Conservation (phyloP, 2,888 invertebrate genomes). For the Drosophila sordidula region DNA sequence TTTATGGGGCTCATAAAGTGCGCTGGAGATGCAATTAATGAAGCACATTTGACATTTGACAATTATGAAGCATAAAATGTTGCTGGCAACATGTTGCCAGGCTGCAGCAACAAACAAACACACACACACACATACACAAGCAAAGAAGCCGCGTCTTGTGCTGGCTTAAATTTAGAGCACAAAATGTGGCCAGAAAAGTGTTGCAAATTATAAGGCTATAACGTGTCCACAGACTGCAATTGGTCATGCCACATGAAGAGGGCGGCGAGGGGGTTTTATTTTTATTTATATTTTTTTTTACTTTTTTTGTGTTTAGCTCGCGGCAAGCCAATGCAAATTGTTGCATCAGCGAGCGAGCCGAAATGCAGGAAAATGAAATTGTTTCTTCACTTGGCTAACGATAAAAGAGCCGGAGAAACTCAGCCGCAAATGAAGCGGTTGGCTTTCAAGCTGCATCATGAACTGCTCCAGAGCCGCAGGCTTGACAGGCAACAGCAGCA, state of each 20-base stretch:
- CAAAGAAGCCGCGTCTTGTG: background rate
- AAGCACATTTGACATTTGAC: slow-evolving; percentile 47
- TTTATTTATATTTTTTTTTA: no score
- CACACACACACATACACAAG: background rate
- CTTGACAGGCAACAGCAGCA: slow-evolving; percentile 42
- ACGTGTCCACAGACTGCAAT: slow-evolving; percentile 55
- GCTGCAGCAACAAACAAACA: background rate
- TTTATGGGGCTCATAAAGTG: slow-evolving; percentile 25
- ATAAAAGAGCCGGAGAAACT: slow-evolving; percentile 48
- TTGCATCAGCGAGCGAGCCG: slow-evolving; percentile 68
- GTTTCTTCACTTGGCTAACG: slow-evolving; percentile 61
- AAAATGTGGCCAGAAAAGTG: slow-evolving; percentile 59
- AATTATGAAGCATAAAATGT: slow-evolving; percentile 13
- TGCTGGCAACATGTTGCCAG: slow-evolving; percentile 21
- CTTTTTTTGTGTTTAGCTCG: slow-evolving; percentile 6
- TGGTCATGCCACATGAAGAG: slow-evolving; percentile 37
- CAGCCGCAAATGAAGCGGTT: slow-evolving; percentile 67
- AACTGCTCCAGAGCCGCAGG: slow-evolving; percentile 74
- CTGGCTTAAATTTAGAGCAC: slow-evolving; percentile 62
- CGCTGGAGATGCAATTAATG: slow-evolving; percentile 41
- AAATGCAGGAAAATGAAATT: slow-evolving; percentile 71
- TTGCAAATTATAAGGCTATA: slow-evolving; percentile 71
- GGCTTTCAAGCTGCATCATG: slow-evolving; percentile 53
- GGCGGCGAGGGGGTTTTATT: background rate
- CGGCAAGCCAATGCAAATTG: slow-evolving; percentile 71